A percentile compares a stretch with the other conserved stretches of the same genome.
These are phyloP conservation scores for Grus americana DNA, from an alignment of 2,113 vertebrate genomes.

Conservation along the genomic window DNA sequence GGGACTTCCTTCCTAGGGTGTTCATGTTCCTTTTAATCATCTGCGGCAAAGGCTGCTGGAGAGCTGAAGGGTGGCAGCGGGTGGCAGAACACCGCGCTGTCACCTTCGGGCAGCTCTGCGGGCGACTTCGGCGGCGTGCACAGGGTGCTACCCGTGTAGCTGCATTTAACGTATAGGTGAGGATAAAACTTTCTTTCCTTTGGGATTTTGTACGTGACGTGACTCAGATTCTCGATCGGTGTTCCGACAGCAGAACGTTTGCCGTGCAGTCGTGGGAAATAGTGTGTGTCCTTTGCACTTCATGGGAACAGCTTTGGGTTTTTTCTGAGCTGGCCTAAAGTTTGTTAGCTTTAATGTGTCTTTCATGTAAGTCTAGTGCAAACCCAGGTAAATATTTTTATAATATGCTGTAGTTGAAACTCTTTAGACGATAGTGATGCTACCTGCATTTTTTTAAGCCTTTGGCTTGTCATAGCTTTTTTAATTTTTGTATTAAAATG, in stretches of 20 bases:
- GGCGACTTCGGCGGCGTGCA: rapidly evolving
- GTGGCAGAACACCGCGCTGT: background rate
- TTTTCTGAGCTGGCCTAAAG: background rate
- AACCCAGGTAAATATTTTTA: background rate
- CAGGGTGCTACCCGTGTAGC: background rate
- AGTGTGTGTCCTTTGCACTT: background rate
- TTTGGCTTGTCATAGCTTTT: background rate
- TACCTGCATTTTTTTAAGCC: background rate
- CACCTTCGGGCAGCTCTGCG: background rate
- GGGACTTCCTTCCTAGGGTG: background rate
- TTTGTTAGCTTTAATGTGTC: background rate
- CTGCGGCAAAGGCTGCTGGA: background rate
- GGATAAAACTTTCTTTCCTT: background rate
- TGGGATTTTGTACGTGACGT: background rate
- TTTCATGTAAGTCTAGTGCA: background rate
- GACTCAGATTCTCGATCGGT: rapidly evolving
- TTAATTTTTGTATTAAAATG: background rate
- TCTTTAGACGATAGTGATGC: background rate
- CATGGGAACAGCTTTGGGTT: background rate
- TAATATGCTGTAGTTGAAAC: background rate
- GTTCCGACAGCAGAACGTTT: rapidly evolving
- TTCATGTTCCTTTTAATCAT: background rate
- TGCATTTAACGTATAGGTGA: background rate
- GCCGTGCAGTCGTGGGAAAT: rapidly evolving
- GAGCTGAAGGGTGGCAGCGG: background rate